Conservation (phyloP, 2,113 vertebrate genomes). For the Chunga burmeisteri region DNA sequence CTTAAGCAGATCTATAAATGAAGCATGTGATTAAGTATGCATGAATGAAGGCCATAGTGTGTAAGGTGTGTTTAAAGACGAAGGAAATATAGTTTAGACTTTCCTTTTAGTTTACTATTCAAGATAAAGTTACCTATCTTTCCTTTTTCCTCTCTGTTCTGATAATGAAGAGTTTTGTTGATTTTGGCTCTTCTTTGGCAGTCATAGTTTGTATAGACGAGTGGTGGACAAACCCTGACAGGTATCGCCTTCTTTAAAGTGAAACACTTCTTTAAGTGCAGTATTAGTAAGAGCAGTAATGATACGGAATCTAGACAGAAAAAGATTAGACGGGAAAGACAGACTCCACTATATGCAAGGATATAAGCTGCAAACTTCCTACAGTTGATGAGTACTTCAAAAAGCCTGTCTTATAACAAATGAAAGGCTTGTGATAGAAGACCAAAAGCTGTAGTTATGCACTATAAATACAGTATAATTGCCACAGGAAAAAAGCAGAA, state of each 20-base stretch:
- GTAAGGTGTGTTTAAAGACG: neutral
- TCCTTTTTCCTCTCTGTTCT: neutral
- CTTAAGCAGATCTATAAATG: neutral
- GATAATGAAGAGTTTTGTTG: neutral
- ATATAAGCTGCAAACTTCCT: neutral
- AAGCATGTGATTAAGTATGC: neutral
- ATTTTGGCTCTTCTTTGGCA: neutral
- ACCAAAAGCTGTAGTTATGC: neutral
- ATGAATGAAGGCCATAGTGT: neutral
- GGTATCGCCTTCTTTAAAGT: neutral
- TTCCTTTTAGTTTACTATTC: neutral
- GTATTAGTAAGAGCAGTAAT: neutral
- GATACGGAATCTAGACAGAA: neutral
- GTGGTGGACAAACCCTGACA: neutral
- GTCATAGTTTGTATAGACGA: neutral
- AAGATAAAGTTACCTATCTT: neutral
- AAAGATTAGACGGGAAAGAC: neutral
- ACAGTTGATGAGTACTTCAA: neutral
- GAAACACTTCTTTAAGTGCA: neutral
- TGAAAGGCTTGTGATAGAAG: neutral
- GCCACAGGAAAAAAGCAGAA: neutral
- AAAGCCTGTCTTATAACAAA: neutral
- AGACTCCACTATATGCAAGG: neutral
- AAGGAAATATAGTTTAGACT: neutral
- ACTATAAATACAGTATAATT: neutral